phyloP scores from a whole-genome alignment of 2,113 vertebrate species.

The Falco punctatus region DNA sequence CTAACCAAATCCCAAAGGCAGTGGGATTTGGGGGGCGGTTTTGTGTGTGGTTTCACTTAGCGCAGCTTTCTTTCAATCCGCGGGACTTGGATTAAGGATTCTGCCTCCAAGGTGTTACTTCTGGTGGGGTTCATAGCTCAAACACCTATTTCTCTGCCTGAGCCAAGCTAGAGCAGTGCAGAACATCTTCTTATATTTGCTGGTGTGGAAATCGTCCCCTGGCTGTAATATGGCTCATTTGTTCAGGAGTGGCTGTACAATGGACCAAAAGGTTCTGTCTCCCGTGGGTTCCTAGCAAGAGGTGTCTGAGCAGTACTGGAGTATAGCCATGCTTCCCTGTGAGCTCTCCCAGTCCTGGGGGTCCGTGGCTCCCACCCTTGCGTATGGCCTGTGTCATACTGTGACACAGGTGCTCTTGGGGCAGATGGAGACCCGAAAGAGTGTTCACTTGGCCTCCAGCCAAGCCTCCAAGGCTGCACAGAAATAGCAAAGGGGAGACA shows the following conservation, averaged over 20 bases:
- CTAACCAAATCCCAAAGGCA: not conserved
- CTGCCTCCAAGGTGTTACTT: not conserved
- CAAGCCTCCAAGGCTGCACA: not conserved
- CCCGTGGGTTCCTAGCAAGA: rapidly evolving
- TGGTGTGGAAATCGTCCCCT: not conserved
- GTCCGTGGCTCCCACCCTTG: not conserved
- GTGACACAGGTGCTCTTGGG: not conserved
- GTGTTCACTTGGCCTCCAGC: not conserved
- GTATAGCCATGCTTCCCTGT: rapidly evolving
- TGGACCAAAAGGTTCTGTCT: not conserved
- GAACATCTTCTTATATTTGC: not conserved
- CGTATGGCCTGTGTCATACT: not conserved
- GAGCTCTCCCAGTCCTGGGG: not conserved
- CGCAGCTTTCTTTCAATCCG: not conserved
- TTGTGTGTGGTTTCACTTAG: not conserved
- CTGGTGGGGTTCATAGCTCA: not conserved
- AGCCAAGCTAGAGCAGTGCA: not conserved
- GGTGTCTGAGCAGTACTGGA: not conserved
- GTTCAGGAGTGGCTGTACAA: not conserved
- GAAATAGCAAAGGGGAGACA: not conserved
- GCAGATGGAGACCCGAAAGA: not conserved
- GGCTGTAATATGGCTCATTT: too few species aligned
- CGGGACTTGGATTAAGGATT: not conserved
- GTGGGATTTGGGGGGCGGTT: not conserved
- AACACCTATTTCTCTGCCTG: not conserved